A percentile compares a stretch with the other conserved stretches of the same genome.
These are phyloP conservation scores for Lochmaea capreae DNA, from an alignment of 2,888 invertebrate genomes.

Conservation along the genomic window DNA sequence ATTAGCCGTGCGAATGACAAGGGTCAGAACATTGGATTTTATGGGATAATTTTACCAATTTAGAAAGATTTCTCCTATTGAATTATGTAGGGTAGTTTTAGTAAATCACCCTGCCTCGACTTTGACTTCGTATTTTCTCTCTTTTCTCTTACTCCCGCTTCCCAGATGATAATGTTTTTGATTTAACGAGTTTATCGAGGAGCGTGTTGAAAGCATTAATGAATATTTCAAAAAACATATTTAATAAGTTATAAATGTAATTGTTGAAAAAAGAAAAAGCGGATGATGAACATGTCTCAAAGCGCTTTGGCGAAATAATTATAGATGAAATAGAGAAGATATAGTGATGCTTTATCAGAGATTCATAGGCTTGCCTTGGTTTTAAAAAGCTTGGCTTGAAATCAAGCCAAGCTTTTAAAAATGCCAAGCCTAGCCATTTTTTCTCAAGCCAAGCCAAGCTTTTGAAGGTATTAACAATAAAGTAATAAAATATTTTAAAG, in stretches of 20 bases:
- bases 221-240: neutral
- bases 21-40: conserved; percentile 34
- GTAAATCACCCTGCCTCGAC: conserved; percentile 21
- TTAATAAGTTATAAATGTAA: too few species aligned
- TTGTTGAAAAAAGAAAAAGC: too few species aligned
- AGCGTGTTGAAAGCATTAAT: neutral
- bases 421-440: too few species aligned
- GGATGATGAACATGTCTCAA: too few species aligned
- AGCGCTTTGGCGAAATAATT: neutral
- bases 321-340: too few species aligned
- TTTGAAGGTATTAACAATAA: too few species aligned
- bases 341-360: too few species aligned
- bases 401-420: too few species aligned
- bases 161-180: neutral
- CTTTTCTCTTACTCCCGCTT: conserved; percentile 11
- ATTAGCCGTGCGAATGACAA: conserved; percentile 30
- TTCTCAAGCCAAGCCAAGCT: too few species aligned
- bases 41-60: conserved; percentile 34
- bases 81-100: conserved; percentile 18
- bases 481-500: too few species aligned
- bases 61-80: conserved; percentile 26
- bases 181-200: neutral
- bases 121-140: neutral
- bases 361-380: too few species aligned
- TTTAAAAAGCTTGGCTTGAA: too few species aligned